Conservation (phyloP, 2,888 invertebrate species). For the Megastigmus dorsalis region DNA sequence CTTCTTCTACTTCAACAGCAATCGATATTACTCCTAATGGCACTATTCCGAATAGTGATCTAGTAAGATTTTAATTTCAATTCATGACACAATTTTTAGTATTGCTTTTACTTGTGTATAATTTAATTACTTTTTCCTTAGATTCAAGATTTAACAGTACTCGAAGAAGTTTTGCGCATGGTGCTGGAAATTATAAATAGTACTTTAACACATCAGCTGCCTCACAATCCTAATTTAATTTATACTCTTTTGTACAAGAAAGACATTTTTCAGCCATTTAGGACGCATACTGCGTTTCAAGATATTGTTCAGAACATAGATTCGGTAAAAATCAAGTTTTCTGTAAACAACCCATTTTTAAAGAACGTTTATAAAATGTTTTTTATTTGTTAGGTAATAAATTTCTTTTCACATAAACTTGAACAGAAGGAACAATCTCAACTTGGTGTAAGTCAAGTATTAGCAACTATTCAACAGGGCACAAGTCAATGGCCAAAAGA, state of each 20-base stretch:
- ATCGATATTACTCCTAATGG: conserved; percentile 63
- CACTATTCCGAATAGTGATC: conserved; percentile 62
- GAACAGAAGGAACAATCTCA: conserved; percentile 77
- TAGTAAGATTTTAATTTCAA: conserved; percentile 63
- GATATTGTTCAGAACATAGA: conserved; percentile 96
- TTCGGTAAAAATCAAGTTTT: conserved; percentile 79
- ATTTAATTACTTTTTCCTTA: conserved; percentile 64
- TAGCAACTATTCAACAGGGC: conserved; percentile 91
- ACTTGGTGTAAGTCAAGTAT: conserved; percentile 90
- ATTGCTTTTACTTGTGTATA: too few species aligned
- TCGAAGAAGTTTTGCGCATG: conserved; percentile 98
- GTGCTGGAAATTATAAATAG: conserved; percentile 98
- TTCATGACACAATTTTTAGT: too few species aligned
- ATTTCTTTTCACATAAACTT: conserved; percentile 82
- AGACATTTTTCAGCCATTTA: conserved; percentile 90
- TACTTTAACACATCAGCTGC: conserved; percentile 89
- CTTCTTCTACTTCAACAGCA: conserved; percentile 56
- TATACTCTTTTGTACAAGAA: conserved; percentile 96
- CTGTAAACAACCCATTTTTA: neutral
- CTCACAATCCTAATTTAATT: conserved; percentile 92
- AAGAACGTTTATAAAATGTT: conserved; percentile 5
- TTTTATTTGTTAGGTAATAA: conserved; percentile 77
- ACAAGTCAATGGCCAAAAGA: conserved; percentile 96
- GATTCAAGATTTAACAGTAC: conserved; percentile 92
- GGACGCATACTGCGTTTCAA: conserved; percentile 91